Conservation (phyloP, 2,888 invertebrate genomes). For the Chrysina gloriosa region DNA sequence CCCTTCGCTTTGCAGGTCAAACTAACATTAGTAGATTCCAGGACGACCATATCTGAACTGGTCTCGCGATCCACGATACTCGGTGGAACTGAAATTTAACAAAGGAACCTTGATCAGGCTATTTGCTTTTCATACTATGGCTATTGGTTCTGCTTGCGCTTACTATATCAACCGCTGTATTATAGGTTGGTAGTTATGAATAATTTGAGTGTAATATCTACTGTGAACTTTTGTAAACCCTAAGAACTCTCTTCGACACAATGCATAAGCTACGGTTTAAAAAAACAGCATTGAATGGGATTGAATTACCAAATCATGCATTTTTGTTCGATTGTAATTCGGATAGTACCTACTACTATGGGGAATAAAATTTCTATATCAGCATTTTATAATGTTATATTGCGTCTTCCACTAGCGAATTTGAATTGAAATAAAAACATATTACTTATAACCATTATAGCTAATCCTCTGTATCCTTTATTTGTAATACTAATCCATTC, state of each 20-base stretch:
- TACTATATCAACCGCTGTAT: slow-evolving; percentile 1
- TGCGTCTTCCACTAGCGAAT: too few relatives aligned
- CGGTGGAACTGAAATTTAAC: slow-evolving; percentile 80
- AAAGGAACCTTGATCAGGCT: slow-evolving; percentile 36
- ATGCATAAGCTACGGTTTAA: not conserved
- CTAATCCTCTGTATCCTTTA: too few relatives aligned
- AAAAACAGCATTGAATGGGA: too few relatives aligned
- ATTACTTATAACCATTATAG: too few relatives aligned
- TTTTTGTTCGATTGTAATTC: too few relatives aligned
- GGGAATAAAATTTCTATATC: too few relatives aligned
- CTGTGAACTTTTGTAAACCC: not conserved
- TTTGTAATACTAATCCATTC: too few relatives aligned
- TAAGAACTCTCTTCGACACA: not conserved
- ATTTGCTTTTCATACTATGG: not conserved
- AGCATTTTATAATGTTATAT: too few relatives aligned
- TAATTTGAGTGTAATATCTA: slow-evolving; percentile 11
- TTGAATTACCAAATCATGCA: too few relatives aligned
- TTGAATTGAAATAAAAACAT: too few relatives aligned
- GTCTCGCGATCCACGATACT: slow-evolving; percentile 90
- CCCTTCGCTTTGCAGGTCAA: slow-evolving; percentile 89
- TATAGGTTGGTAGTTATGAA: slow-evolving; percentile 6
- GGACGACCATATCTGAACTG: slow-evolving; percentile 90
- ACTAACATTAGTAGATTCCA: slow-evolving; percentile 89
- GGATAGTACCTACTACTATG: too few relatives aligned
- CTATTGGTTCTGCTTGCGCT: not conserved